Conservation (phyloP, 2,888 invertebrate genomes). For the Drosophila cyrtoloma region DNA sequence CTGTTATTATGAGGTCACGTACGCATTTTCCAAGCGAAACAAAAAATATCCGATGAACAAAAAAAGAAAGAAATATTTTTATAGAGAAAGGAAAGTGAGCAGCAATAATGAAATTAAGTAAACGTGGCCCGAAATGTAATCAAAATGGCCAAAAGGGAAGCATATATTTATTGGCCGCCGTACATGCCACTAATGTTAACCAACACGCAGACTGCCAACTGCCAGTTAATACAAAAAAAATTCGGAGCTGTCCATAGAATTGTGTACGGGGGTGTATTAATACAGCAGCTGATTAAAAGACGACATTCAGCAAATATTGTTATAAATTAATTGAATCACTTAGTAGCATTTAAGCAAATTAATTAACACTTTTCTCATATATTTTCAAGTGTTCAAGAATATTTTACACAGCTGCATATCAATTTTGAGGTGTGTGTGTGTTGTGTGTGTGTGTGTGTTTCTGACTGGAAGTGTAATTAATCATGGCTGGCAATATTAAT, state of each 20-base stretch:
- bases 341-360: slow-evolving; percentile 16
- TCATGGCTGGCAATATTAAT: slow-evolving; percentile 51
- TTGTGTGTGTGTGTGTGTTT: neutral
- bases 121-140: slow-evolving; percentile 74
- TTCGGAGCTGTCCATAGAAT: neutral
- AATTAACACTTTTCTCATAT: neutral
- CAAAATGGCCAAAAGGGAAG: slow-evolving; percentile 53
- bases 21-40: slow-evolving; percentile 53
- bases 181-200: slow-evolving; percentile 70
- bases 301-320: slow-evolving; percentile 7
- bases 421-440: neutral
- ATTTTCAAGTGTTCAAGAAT: slow-evolving; percentile 7
- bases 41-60: neutral
- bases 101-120: slow-evolving; percentile 77
- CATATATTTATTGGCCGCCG: slow-evolving; percentile 74
- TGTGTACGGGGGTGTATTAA: slow-evolving; percentile 6
- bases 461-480: slow-evolving; percentile 50
- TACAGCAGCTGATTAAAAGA: slow-evolving; percentile 30
- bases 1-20: slow-evolving; percentile 78
- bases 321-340: slow-evolving; percentile 28
- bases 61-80: slow-evolving; percentile 7
- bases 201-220: slow-evolving; percentile 56
- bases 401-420: slow-evolving; percentile 30
- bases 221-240: slow-evolving; percentile 38
- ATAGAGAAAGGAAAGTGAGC: slow-evolving; percentile 35